Evolutionary conservation across 2,113 vertebrate genomes (phyloP).

Genomic region (Bos taurus): DNA sequence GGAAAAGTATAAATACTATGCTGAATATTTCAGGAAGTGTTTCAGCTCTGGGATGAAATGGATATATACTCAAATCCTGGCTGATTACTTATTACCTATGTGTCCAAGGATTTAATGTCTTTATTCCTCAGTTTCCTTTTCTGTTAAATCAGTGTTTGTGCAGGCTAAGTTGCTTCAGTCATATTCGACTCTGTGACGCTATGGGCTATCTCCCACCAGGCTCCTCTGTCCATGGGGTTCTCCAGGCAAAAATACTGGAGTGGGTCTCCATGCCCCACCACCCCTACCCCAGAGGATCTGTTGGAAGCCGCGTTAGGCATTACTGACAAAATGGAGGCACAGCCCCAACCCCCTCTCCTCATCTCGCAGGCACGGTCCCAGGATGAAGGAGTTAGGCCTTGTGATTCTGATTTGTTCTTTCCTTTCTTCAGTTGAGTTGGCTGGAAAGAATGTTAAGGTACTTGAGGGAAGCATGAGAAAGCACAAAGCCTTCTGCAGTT

Average conservation of each 20-base stretch:
- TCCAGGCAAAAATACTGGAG: background rate
- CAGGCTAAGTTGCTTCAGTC: background rate
- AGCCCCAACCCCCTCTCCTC: too few species aligned
- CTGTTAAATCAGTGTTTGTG: background rate
- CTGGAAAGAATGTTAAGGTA: too few species aligned
- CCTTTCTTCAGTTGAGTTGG: too few species aligned
- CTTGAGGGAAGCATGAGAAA: too few species aligned
- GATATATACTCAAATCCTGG: background rate
- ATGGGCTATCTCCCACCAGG: background rate
- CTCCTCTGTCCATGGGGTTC: background rate
- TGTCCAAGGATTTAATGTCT: background rate
- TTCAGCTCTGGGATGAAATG: background rate
- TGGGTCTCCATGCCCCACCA: background rate
- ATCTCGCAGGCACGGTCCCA: too few species aligned
- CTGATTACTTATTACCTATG: background rate
- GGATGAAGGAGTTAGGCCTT: too few species aligned
- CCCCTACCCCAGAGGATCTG: background rate
- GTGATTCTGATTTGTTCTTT: too few species aligned
- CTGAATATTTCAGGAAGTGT: background rate
- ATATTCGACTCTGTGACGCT: rapidly evolving
- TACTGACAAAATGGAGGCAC: too few species aligned
- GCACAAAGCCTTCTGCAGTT: too few species aligned
- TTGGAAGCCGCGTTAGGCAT: rapidly evolving
- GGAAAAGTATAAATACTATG: background rate
- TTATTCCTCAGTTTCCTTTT: background rate